Evolutionary conservation across 2,888 invertebrate genomes (phyloP).

Genomic region (Drosophila tanythrix): DNA sequence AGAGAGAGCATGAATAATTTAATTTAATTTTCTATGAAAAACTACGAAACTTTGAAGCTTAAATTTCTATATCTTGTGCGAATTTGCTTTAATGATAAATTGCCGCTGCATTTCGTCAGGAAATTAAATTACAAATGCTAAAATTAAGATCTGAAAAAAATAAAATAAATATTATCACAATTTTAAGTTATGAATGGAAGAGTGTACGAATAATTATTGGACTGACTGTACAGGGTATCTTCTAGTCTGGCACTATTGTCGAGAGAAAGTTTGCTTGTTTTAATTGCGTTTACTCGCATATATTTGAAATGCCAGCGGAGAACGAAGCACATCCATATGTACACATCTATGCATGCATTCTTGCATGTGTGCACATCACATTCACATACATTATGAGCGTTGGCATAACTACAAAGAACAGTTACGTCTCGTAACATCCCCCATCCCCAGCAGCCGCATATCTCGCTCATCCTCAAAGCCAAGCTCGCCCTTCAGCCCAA

Average conservation of each 20-base stretch:
- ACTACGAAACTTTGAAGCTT: slow-evolving; percentile 51
- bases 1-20: background rate
- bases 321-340: background rate
- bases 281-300: slow-evolving; percentile 40
- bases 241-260: background rate
- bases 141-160: no score
- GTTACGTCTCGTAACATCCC: slow-evolving; percentile 69
- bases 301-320: slow-evolving; percentile 38
- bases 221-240: background rate
- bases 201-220: background rate
- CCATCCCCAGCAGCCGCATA: slow-evolving; percentile 14
- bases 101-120: no score
- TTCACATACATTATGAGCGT: slow-evolving; percentile 47
- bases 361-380: slow-evolving; percentile 8
- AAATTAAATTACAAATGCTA: no score
- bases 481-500: background rate
- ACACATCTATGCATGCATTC: background rate
- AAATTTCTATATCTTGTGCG: slow-evolving; percentile 3
- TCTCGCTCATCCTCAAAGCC: background rate
- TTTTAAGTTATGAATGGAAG: background rate
- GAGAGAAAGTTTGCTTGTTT: background rate
- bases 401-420: slow-evolving; percentile 75
- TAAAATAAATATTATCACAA: no score
- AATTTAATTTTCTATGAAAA: slow-evolving; percentile 19
- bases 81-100: background rate